A percentile compares a stretch with the other conserved stretches of the same genome.
Conservation (phyloP, 1,140 invertebrate species). For the Lepidurus packardi region DNA sequence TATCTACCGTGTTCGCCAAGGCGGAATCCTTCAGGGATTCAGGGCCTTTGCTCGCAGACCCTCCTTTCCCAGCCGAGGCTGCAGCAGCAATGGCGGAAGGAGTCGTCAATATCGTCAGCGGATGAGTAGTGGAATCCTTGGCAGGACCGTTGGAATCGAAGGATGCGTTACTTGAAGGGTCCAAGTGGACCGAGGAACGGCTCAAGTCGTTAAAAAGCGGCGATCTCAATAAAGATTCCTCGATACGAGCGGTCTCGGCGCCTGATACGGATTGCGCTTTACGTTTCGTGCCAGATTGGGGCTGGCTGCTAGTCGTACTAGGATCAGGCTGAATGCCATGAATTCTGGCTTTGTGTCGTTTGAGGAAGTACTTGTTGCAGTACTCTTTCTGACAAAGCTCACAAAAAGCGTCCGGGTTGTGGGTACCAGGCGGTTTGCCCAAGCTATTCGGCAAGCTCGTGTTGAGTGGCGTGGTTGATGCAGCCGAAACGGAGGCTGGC, state of each 20-base stretch:
- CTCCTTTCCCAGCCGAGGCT: conserved; percentile 37
- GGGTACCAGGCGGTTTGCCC: conserved; percentile 35
- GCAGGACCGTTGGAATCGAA: neutral
- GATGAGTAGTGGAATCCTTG: conserved; percentile 17
- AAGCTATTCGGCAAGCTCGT: conserved; percentile 18
- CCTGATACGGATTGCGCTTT: conserved; percentile 34
- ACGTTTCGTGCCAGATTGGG: conserved; percentile 34
- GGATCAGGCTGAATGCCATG: conserved; percentile 47
- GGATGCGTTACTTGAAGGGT: conserved; percentile 36
- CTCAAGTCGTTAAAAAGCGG: conserved; percentile 35
- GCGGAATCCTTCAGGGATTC: conserved; percentile 5
- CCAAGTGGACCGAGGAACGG: conserved; percentile 38
- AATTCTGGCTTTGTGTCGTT: conserved; percentile 56
- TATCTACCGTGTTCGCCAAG: conserved; percentile 1
- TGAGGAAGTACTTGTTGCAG: conserved; percentile 67
- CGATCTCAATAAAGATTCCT: conserved; percentile 37
- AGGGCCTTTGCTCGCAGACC: conserved; percentile 43
- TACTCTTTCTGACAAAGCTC: conserved; percentile 62
- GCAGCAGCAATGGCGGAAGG: conserved; percentile 34
- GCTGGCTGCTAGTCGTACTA: conserved; percentile 33
- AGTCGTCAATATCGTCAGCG: conserved; percentile 22
- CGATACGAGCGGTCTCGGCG: conserved; percentile 37
- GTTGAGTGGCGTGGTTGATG: neutral
- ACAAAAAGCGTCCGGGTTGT: conserved; percentile 46
- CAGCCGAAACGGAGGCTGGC: neutral